Evolutionary conservation across 2,888 invertebrate species (phyloP).

Genomic region (Graphium colonna): DNA sequence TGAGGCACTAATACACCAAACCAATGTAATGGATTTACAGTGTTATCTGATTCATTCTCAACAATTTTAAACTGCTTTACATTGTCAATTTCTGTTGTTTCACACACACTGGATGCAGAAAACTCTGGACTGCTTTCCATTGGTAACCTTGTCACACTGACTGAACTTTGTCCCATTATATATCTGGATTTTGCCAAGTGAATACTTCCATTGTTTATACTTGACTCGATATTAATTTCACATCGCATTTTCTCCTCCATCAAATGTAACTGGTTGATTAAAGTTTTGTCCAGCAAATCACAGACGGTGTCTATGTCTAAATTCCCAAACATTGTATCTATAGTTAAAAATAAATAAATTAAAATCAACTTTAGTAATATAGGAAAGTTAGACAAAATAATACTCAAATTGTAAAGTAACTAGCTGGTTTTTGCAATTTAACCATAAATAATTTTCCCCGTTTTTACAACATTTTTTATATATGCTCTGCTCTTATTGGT

Average conservation of each 20-base stretch:
- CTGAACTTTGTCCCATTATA: slow-evolving; percentile 87
- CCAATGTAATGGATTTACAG: slow-evolving; percentile 88
- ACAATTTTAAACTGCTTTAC: slow-evolving; percentile 59
- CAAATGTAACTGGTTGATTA: slow-evolving; percentile 84
- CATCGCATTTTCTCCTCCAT: slow-evolving; percentile 86
- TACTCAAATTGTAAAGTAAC: no score
- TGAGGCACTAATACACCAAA: slow-evolving; percentile 93
- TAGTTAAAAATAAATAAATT: not conserved
- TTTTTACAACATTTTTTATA: no score
- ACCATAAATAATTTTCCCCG: no score
- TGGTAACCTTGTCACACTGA: slow-evolving; percentile 85
- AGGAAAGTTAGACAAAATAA: no score
- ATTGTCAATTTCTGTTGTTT: slow-evolving; percentile 60
- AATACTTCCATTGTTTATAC: slow-evolving; percentile 84
- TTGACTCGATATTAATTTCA: slow-evolving; percentile 85
- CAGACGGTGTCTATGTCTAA: slow-evolving; percentile 63
- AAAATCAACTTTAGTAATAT: no score
- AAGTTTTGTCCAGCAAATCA: slow-evolving; percentile 83
- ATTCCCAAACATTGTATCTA: not conserved
- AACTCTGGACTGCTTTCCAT: slow-evolving; percentile 80
- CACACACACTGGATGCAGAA: slow-evolving; percentile 57
- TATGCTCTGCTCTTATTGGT: no score
- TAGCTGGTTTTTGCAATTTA: no score
- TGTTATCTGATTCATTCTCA: slow-evolving; percentile 49
- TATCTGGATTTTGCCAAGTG: slow-evolving; percentile 88